phyloP scores from a whole-genome alignment of 1,140 invertebrate species.

The Tribolium castaneum region DNA sequence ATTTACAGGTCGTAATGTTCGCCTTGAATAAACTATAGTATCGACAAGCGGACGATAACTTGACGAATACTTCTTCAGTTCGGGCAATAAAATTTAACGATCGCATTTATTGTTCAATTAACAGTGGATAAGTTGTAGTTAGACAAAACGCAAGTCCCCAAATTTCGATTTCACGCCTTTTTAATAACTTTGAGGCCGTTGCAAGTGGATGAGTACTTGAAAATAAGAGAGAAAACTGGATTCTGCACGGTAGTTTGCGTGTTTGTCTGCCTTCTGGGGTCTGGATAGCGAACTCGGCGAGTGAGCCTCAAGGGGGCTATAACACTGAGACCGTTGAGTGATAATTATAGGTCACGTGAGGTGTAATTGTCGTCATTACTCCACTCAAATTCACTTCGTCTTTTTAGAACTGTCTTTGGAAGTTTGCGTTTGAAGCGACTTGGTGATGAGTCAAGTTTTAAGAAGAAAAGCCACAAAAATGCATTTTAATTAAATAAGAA shows the following conservation, averaged over 20 bases:
- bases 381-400: conserved; percentile 35
- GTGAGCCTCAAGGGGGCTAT: conserved; percentile 58
- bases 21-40: conserved; percentile 49
- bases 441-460: background rate
- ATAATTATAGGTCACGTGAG: conserved; percentile 63
- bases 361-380: conserved; percentile 43
- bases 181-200: conserved; percentile 5
- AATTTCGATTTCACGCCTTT: background rate
- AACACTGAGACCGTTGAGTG: conserved; percentile 60
- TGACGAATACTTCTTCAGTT: conserved; percentile 46
- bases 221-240: conserved; percentile 37
- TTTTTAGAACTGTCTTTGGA: conserved; percentile 26
- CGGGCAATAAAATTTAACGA: conserved; percentile 47
- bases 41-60: conserved; percentile 47
- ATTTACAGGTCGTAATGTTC: conserved; percentile 51
- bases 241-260: conserved; percentile 54
- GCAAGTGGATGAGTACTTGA: background rate
- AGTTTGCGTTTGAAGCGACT: background rate
- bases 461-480: background rate
- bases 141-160: conserved; percentile 2
- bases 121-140: conserved; percentile 36
- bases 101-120: conserved; percentile 50
- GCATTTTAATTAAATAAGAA: too few relatives aligned
- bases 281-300: conserved; percentile 38
- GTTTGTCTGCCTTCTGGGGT: conserved; percentile 38